These are phyloP conservation scores for Tenthredo scrophulariae DNA, from an alignment of 2,888 invertebrate genomes.

Conservation along the genomic window DNA sequence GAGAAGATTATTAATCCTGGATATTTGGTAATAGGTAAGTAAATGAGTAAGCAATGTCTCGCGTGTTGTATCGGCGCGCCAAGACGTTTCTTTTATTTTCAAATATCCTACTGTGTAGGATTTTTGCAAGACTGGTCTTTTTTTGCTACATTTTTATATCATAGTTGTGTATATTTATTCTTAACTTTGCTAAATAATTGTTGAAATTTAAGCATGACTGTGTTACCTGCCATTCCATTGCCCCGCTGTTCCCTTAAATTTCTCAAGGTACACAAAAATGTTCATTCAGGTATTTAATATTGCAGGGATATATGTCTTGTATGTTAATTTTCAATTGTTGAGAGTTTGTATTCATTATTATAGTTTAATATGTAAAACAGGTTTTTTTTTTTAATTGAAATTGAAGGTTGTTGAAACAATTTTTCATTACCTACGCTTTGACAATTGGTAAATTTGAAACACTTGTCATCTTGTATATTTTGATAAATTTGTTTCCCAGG, in stretches of 20 bases:
- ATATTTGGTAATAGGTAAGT: conserved; percentile 27
- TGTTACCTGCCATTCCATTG: not conserved
- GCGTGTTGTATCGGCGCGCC: conserved; percentile 81
- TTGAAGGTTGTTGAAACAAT: conserved; percentile 61
- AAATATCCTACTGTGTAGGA: not conserved
- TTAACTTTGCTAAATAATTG: not conserved
- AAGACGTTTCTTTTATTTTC: conserved; percentile 70
- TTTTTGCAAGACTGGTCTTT: not conserved
- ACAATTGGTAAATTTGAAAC: conserved; percentile 59
- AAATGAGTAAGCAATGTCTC: conserved; percentile 79
- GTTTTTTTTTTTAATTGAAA: not conserved
- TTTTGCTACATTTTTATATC: not conserved
- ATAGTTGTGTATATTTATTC: not conserved
- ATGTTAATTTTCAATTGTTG: not conserved
- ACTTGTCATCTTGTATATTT: conserved; percentile 66
- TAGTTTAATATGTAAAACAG: conserved; percentile 41
- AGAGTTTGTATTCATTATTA: not conserved
- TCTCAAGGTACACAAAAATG: not conserved
- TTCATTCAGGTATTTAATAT: not conserved
- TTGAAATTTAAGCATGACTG: conserved; percentile 2
- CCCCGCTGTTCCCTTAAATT: not conserved
- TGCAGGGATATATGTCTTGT: not conserved
- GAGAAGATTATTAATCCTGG: not conserved
- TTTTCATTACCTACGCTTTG: conserved; percentile 68
- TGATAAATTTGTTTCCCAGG: conserved; percentile 62